Evolutionary conservation across 2,888 invertebrate species (phyloP).

Genomic region (Sminthurides aquaticus): DNA sequence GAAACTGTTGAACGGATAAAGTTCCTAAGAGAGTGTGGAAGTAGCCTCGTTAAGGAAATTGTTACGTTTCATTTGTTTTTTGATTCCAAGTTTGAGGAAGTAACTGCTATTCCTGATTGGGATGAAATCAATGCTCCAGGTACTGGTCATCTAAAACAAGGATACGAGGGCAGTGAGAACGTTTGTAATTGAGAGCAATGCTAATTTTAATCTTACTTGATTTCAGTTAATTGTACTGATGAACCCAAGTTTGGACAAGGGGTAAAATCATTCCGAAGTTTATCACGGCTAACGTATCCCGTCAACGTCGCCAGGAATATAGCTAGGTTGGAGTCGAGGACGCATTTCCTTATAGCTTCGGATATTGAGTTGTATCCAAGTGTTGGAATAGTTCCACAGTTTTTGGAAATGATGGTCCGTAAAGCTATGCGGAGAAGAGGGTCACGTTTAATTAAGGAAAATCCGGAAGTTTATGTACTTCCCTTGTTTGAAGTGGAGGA

Average conservation of each 20-base stretch:
- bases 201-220: too few relatives aligned
- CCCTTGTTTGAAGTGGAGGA: constrained; percentile 81
- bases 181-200: too few relatives aligned
- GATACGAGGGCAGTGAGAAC: too few relatives aligned
- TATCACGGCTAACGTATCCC: constrained; percentile 75
- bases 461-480: constrained; percentile 69
- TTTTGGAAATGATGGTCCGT: constrained; percentile 71
- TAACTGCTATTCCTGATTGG: constrained; percentile 2
- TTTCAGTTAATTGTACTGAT: constrained; percentile 13
- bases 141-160: too few relatives aligned
- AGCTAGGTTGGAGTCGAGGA: constrained; percentile 73
- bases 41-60: constrained; percentile 63
- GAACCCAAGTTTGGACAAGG: constrained; percentile 7
- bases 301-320: constrained; percentile 84
- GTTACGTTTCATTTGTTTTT: constrained; percentile 87
- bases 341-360: constrained; percentile 74
- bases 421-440: constrained; percentile 24
- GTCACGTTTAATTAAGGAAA: background rate
- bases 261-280: constrained; percentile 56
- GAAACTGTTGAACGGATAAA: constrained; percentile 71
- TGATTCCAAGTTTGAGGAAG: constrained; percentile 53
- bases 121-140: background rate
- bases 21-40: constrained; percentile 68
- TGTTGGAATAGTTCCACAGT: constrained; percentile 66
- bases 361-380: constrained; percentile 88